Base-by-base conservation (phyloP, 2,888 invertebrate species). In the Perizoma flavofasciatum region DNA sequence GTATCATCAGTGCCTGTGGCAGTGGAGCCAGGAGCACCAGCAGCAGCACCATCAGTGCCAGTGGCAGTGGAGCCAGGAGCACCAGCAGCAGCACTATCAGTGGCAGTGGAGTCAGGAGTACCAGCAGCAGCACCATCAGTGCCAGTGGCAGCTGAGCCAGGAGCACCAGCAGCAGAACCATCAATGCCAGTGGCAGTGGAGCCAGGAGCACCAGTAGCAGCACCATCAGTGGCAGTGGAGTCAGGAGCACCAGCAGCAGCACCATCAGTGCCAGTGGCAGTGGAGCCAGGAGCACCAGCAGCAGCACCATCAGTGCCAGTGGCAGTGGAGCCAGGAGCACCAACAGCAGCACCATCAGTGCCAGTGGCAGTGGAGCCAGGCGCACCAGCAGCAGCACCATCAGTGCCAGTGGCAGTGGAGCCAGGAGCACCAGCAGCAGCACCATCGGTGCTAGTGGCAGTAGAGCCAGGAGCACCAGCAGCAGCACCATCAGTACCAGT, bases 31-130 rank as follows among this genome's bases (percentile, higher is more conserved):
- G 56, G 8, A 10, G 55, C 50, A 22, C 54, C 43, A n/a, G 53
- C 5, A n/a, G 22, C 9, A 8, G 52, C 10, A 9, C 6, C 49
- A 33, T 49, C 59, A 33, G 49, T 34, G 10, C 50, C 37, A 10
- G 61, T 34, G 22, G 55, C 47, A 8, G 57, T 32, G 49, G 40
- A n/a, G 22, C 33, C 44, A 51, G 55, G 3, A 8, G 48, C 11
- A 49, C 43, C 53, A 50, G 51, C 10, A 11, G 52, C 62, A 61
- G 49, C 43, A 9, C 43, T 40, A 7, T n/a, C 68, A 49, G 63
- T 49, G 44, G 22, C 49, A 45, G 40, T 37, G 46, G 46, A 7
- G 35, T 39, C 47, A 48, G 57, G 44, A n/a, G 9, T 51, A 35
- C 45, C 49, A 35, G 45, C 43, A 51, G 46, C 11, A 10, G 43